Evolutionary conservation across 2,797 vertebrate genomes (phyloP).

Genomic region (Philypnodon macrostomus): DNA sequence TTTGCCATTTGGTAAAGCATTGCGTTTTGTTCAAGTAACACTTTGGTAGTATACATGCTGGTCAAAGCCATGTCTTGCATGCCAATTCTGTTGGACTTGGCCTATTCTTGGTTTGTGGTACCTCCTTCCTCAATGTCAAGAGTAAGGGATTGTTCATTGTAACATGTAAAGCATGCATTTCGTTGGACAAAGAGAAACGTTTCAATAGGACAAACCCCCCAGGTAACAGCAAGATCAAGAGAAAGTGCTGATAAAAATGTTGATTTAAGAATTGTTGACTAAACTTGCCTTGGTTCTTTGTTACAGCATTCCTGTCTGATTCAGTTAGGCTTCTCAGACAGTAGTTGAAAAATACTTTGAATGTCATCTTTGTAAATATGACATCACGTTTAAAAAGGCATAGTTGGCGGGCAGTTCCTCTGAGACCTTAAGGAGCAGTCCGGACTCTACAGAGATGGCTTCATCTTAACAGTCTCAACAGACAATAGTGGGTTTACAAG

Average conservation of each 20-base stretch:
- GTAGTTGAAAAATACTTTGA: constrained; percentile 26
- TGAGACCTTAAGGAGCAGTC: constrained; percentile 20
- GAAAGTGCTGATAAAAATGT: constrained; percentile 76
- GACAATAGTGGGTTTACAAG: constrained; percentile 40
- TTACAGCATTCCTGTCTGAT: constrained; percentile 30
- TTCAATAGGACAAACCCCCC: constrained; percentile 61
- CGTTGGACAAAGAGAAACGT: constrained; percentile 64
- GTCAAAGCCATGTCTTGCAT: constrained; percentile 54
- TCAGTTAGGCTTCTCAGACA: constrained; percentile 16
- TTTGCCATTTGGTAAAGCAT: constrained; percentile 50
- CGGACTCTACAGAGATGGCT: constrained; percentile 54
- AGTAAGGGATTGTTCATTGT: constrained; percentile 68
- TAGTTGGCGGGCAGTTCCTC: constrained; percentile 46
- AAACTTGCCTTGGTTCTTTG: constrained; percentile 32
- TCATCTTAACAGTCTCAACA: constrained; percentile 67
- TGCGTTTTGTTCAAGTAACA: constrained; percentile 52
- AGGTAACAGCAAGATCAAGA: constrained; percentile 72
- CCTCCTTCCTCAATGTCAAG: constrained; percentile 45
- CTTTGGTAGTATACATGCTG: constrained; percentile 74
- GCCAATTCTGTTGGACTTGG: constrained; percentile 45
- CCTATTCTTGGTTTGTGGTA: constrained; percentile 54
- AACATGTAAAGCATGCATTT: constrained; percentile 76
- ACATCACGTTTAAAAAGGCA: constrained; percentile 68
- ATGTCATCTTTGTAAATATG: constrained; percentile 39
- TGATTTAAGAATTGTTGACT: constrained; percentile 58